Conservation (phyloP, 1,140 invertebrate species). For the Habropoda laboriosa region DNA sequence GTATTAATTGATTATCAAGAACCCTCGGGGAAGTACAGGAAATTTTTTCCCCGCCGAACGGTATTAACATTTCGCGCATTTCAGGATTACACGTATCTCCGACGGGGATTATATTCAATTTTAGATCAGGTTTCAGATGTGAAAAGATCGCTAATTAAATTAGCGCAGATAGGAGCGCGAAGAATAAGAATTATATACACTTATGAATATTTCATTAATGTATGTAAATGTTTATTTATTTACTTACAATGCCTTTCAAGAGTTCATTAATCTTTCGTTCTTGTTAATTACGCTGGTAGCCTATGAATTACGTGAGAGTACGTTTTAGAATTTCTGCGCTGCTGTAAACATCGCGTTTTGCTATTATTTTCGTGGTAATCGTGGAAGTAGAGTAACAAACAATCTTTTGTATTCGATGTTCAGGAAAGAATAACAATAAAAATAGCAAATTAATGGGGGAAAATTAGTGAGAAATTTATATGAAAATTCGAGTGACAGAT, state of each 20-base stretch:
- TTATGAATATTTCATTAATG: constrained; percentile 14
- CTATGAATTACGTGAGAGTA: background rate
- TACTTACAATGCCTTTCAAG: background rate
- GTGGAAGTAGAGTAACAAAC: background rate
- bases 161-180: background rate
- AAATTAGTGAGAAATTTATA: no score
- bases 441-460: no score
- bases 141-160: background rate
- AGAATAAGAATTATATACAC: background rate
- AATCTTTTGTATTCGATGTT: background rate
- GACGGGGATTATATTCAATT: background rate
- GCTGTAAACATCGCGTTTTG: no score
- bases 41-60: background rate
- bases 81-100: background rate
- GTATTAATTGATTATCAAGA: background rate
- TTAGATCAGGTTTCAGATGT: background rate
- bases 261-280: background rate
- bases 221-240: constrained; percentile 9
- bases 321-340: no score
- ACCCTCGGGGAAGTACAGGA: no score
- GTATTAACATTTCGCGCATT: background rate
- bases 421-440: no score
- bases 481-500: no score
- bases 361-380: no score
- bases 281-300: background rate